Evolutionary conservation across 2,888 invertebrate genomes (phyloP).

Genomic region (Podotricha telesiphe): DNA sequence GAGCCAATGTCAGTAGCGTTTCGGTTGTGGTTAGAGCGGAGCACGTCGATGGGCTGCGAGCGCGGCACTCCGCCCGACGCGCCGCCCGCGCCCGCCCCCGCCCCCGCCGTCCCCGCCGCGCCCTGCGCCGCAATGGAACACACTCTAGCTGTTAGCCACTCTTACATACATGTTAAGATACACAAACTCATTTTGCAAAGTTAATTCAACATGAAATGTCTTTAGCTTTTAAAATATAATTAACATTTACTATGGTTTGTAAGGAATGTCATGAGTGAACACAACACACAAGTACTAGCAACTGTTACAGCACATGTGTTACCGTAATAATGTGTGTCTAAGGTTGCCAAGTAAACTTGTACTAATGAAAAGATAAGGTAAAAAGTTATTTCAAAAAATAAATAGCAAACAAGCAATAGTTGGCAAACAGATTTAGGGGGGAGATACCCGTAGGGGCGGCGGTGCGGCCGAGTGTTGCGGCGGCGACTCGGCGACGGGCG

Average conservation of each 20-base stretch:
- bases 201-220: not conserved
- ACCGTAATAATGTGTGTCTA: not conserved
- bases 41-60: slow-evolving; percentile 94
- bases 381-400: not conserved
- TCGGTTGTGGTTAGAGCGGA: slow-evolving; percentile 88
- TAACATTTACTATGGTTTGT: not conserved
- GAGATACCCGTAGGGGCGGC: slow-evolving; percentile 34
- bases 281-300: not conserved
- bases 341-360: not conserved
- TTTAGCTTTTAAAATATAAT: no score
- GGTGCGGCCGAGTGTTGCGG: slow-evolving; percentile 33
- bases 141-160: slow-evolving; percentile 23
- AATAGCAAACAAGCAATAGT: not conserved
- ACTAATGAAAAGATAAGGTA: not conserved
- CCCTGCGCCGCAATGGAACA: not conserved
- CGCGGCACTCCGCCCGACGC: slow-evolving; percentile 85
- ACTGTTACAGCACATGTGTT: not conserved
- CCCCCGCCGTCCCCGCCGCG: not conserved
- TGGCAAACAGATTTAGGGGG: not conserved
- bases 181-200: not conserved
- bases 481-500: slow-evolving; percentile 46
- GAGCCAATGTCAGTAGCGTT: slow-evolving; percentile 93
- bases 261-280: not conserved
- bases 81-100: slow-evolving; percentile 40
- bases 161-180: not conserved